Evolutionary conservation across 1,140 invertebrate genomes (phyloP).

Genomic region (Parapsyche elsis): DNA sequence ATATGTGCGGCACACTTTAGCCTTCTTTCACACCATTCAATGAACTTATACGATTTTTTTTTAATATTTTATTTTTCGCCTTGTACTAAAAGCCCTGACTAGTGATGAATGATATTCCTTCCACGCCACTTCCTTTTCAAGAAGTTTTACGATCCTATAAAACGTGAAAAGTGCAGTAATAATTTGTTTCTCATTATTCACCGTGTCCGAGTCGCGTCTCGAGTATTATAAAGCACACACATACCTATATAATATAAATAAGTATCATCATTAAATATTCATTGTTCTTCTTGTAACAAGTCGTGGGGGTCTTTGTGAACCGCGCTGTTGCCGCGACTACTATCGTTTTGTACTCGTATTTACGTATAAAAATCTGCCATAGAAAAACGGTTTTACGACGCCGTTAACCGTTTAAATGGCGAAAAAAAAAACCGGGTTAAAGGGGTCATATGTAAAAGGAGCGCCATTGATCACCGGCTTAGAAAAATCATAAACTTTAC

Average conservation of each 20-base stretch:
- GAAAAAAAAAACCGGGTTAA: conserved; percentile 35
- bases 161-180: conserved; percentile 52
- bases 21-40: neutral
- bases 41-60: neutral
- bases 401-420: conserved; percentile 28
- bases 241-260: conserved; percentile 30
- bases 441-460: neutral
- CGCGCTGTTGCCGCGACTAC: neutral
- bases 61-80: neutral
- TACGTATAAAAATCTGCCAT: neutral
- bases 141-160: conserved; percentile 48
- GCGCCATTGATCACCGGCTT: neutral
- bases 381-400: conserved; percentile 43
- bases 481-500: neutral
- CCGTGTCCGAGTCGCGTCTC: conserved; percentile 29
- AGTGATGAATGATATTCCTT: neutral
- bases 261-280: conserved; percentile 51
- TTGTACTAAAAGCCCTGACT: neutral
- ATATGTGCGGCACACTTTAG: neutral
- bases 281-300: conserved; percentile 43
- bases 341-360: conserved; percentile 20
- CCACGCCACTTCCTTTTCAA: conserved; percentile 41
- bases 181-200: conserved; percentile 54
- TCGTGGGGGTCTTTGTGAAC: neutral
- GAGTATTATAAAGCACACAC: neutral